A percentile compares a stretch with the other conserved stretches of the same genome.
Conservation (phyloP, 2,888 invertebrate genomes). For the Amphipyra tragopoginis region DNA sequence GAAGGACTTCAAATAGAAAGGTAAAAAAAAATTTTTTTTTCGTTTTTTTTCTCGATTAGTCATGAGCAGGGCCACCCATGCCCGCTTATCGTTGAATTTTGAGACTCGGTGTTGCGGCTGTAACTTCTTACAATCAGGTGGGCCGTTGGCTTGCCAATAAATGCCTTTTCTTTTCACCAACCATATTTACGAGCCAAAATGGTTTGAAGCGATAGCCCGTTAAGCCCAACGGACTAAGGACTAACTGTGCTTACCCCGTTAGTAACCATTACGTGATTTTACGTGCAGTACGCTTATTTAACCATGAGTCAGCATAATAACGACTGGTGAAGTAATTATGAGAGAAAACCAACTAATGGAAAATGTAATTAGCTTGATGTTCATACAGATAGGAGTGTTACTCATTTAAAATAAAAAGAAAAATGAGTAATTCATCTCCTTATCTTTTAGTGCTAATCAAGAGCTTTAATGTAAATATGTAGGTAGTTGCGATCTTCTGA, state of each 20-base stretch:
- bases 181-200: too few relatives aligned
- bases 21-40: too few relatives aligned
- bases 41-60: too few relatives aligned
- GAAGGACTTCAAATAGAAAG: too few relatives aligned
- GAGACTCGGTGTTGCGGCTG: too few relatives aligned
- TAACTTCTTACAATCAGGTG: too few relatives aligned
- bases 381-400: conserved; percentile 31
- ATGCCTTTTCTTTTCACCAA: too few relatives aligned
- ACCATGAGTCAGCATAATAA: conserved; percentile 40
- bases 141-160: too few relatives aligned
- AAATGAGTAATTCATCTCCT: conserved; percentile 23
- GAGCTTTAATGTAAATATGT: too few relatives aligned
- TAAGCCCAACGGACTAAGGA: background rate
- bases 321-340: conserved; percentile 34
- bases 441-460: background rate
- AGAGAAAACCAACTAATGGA: conserved; percentile 47
- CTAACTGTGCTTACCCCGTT: conserved; percentile 18
- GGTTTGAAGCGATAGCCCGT: background rate
- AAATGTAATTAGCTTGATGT: conserved; percentile 46
- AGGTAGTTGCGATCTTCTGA: too few relatives aligned
- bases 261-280: background rate
- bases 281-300: conserved; percentile 1
- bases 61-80: too few relatives aligned
- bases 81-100: too few relatives aligned
- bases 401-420: conserved; percentile 34